Base-by-base conservation (phyloP, 2,797 vertebrate species). In the Galagoides demidoff region DNA sequence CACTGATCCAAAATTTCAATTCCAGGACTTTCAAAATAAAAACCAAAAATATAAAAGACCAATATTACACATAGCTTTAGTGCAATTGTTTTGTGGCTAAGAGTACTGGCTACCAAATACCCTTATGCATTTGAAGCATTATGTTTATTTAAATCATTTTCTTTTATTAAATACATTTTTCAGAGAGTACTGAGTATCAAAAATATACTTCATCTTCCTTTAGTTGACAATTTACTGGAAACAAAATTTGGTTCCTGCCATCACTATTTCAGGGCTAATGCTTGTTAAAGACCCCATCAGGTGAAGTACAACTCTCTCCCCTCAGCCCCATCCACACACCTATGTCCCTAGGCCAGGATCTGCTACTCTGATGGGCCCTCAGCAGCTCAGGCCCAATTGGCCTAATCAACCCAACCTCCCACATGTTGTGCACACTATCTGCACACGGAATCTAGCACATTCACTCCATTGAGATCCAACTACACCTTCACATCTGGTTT, bases 11-110 rank as follows among this genome's bases (percentile, higher is more conserved):
- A 52, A 52, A 52, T 94, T 95, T 92, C 94, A 93, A 85, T 83
- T 83, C 78, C 7, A 96, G 34, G 20, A 73, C 84, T 88, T 93
- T 82, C 43, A 90, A 95, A 74, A 92, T 76, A 92, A 92, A 96
- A 95, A 79, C 52, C 71, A 95, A 93, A 55, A 88, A 92, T 31
- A 93, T 39, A 89, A 89, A 85, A 92, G 57, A 73, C 68, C 31
- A 88, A 93, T 96, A 89, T 68, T 77, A n/a, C 55, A 86, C 71
- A 4, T 63, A 86, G 57, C 20, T 6, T 92, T 74, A 79, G 37
- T 29, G 20, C 7, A 39, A 45, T 22, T 92, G 84, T 94, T 31
- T 57, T 29, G 19, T 16, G 1, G 55, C 39, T 85, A 88, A 55
- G 16, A 92, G 43, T 63, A 77, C 90, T 3, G 88, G 77, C 63